These are phyloP conservation scores for Mobula hypostoma DNA, from an alignment of 2,113 vertebrate species.

Conservation along the genomic window DNA sequence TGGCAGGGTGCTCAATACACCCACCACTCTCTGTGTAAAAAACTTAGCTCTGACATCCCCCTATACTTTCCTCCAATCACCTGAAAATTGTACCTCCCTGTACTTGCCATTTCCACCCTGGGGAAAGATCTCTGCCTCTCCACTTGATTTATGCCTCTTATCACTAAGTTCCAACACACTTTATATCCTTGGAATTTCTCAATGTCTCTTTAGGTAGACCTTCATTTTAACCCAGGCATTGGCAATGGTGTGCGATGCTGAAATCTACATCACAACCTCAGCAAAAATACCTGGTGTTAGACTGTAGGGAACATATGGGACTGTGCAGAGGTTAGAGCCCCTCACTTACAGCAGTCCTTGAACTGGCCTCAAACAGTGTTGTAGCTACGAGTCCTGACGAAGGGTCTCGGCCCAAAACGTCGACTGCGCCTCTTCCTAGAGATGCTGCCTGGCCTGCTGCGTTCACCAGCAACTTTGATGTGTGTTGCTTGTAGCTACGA, in stretches of 20 bases:
- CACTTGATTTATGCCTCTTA: too few species aligned
- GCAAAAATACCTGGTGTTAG: neutral
- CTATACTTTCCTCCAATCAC: too few species aligned
- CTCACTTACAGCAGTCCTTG: neutral
- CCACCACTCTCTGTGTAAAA: too few species aligned
- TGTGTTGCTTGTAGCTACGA: neutral
- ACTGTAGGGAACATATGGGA: neutral
- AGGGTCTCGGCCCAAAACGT: too few species aligned
- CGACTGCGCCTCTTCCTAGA: too few species aligned
- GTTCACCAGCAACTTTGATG: too few species aligned
- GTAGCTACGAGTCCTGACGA: neutral
- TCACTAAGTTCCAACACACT: neutral
- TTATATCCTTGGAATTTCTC: neutral
- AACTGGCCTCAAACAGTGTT: neutral
- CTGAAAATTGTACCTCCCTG: too few species aligned
- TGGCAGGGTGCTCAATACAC: too few species aligned
- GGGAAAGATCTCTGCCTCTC: too few species aligned
- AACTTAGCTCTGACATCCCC: too few species aligned
- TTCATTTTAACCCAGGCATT: neutral
- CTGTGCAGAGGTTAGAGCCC: neutral
- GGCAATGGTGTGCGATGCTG: neutral
- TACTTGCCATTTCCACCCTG: too few species aligned
- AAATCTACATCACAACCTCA: neutral
- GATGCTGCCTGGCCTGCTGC: too few species aligned
- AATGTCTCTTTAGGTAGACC: neutral